Evolutionary conservation across 2,888 invertebrate genomes (phyloP), one percentile per base, ranked within the genome.

Genomic region (Rhagophthalmus giganteus): DNA sequence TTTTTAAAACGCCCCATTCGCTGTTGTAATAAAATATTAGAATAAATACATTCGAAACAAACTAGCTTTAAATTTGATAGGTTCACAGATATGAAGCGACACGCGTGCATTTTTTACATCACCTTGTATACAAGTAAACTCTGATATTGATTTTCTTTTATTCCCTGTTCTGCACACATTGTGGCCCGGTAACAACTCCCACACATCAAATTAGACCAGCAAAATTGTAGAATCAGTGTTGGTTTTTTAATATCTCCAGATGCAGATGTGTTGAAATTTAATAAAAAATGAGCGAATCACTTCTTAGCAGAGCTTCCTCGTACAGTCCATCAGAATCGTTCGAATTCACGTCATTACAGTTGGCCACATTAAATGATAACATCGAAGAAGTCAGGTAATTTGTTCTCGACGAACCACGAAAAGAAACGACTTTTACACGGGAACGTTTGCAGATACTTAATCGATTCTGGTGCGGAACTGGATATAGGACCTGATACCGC

Each of bases 401-500:
- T 7, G n/a, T n/a, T n/a, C n/a, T n/a, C n/a, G n/a, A n/a, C n/a
- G n/a, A n/a, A n/a, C n/a, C n/a, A n/a, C n/a, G n/a, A n/a, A n/a
- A n/a, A n/a, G n/a, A n/a, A n/a, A n/a, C n/a, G n/a, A n/a, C n/a
- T n/a, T n/a, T n/a, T n/a, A n/a, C n/a, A n/a, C n/a, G n/a, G n/a
- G n/a, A n/a, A n/a, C n/a, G n/a, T 37, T 25, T 37, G 7, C 16
- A 74, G 73, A 54, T 70, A 68, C 59, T 66, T 75, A 44, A 63
- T 75, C 24, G 71, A 74, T 54, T 69, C 69, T 50, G 76, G 72
- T 6, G 67, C 64, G 2, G 74, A 75, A 50, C 54, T 75, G 11
- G 74, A 75, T 55, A 54, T 59, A 32, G 75, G 76, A n/a, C 72
- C 74, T 1, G 74, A 75, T 55, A 72, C 84, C 10, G 80, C 85